Evolutionary conservation across 2,888 invertebrate genomes (phyloP).

Genomic region (Mechanitis mazaeus): DNA sequence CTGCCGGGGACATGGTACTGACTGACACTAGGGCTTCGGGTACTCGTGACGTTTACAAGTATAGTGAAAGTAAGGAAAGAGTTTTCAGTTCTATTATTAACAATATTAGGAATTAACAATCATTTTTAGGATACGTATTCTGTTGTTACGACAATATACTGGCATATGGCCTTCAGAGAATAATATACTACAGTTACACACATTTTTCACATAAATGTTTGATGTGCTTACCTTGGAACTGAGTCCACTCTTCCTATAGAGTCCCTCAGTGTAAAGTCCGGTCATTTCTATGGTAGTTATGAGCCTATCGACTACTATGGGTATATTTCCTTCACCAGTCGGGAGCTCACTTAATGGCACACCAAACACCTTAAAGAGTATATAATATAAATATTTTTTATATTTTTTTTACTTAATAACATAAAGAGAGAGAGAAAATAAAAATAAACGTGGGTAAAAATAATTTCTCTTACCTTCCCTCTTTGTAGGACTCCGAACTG

Average conservation of each 20-base stretch:
- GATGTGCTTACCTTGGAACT: slow-evolving; percentile 79
- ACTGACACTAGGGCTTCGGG: background rate
- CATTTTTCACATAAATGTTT: background rate
- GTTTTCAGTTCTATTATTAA: too few species aligned
- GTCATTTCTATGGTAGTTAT: slow-evolving; percentile 93
- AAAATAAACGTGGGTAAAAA: background rate
- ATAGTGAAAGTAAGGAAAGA: too few species aligned
- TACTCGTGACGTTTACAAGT: too few species aligned
- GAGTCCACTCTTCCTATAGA: slow-evolving; percentile 94
- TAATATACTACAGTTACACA: too few species aligned
- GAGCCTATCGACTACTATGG: slow-evolving; percentile 90
- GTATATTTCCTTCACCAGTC: slow-evolving; percentile 86
- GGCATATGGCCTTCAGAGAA: slow-evolving; percentile 1
- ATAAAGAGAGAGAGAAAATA: too few species aligned
- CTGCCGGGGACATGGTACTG: slow-evolving; percentile 33
- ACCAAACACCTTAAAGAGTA: slow-evolving; percentile 80
- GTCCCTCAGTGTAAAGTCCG: slow-evolving; percentile 93
- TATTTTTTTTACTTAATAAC: too few species aligned
- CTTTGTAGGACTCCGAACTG: slow-evolving; percentile 55
- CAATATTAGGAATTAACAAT: too few species aligned
- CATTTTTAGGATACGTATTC: too few species aligned
- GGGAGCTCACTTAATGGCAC: slow-evolving; percentile 85
- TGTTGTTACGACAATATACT: background rate
- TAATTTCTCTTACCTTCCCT: slow-evolving; percentile 50
- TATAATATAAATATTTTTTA: too few species aligned